Evolutionary conservation across 1,140 invertebrate species (phyloP), one percentile per base, ranked within the genome.

Genomic region (Drosophila funebris): DNA sequence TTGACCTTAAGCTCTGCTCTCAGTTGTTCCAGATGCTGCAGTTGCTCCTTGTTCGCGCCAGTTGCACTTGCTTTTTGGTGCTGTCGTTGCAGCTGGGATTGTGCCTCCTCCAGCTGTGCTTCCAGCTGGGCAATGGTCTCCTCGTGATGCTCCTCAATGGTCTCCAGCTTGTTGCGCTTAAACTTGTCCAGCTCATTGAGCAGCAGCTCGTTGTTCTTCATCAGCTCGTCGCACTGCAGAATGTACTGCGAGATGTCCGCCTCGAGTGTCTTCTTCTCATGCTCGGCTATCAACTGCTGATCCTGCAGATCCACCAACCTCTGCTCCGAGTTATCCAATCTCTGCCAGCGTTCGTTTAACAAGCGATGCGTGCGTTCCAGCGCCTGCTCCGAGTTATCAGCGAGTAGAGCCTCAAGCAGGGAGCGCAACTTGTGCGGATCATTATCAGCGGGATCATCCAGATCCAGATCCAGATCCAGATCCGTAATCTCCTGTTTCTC

Each of bases 111-210:
- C 43, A 95, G 76, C 90, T 94, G 94, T 0, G 92, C 91, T 89
- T 95, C 94, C 73, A 95, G 83, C 67, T 93, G 92, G 0, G 93
- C 88, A 33, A 94, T 85, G 73, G 93, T 94, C 68, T 95, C 94
- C 92, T 95, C 94, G 78, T 95, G 94, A 2, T 94, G 93, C 91
- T 95, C 94, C 43, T 94, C 93, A 52, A 95, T 95, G 7, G 94
- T 94, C 79, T 95, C 94, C 52, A 95, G 88, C 71, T 94, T 94
- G 24, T 93, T 93, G 76, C 93, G 93, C 89, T 94, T 94, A 58
- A 93, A 92, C 18, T 93, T 92, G 13, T 94, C 92, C 70, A 95
- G 92, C 88, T 95, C 94, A 53, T 93, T 93, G 76, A 95, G 93
- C 13, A 95, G 90, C 66, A 94, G 92, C 78, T 95, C 94, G 76